These are phyloP conservation scores for Sicus ferrugineus DNA, from an alignment of 2,888 invertebrate species.

Conservation along the genomic window DNA sequence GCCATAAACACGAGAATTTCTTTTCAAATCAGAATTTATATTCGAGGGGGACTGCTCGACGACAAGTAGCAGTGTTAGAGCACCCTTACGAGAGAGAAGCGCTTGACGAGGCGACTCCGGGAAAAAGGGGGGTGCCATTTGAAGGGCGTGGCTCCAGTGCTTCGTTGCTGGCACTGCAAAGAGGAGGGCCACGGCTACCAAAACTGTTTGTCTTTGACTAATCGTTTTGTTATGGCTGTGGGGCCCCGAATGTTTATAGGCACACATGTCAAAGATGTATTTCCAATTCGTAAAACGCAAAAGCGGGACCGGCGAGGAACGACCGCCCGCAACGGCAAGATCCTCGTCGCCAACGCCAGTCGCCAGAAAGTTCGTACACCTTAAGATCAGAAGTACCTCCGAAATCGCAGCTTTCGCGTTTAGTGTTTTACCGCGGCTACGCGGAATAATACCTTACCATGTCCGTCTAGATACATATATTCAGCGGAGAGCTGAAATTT, in stretches of 20 bases:
- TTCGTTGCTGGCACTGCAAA: constrained; percentile 3
- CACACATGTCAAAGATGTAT: background rate
- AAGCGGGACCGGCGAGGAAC: constrained; percentile 3
- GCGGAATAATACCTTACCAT: too few species aligned
- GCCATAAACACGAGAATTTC: background rate
- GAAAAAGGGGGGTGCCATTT: background rate
- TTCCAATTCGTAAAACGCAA: background rate
- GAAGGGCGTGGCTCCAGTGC: background rate
- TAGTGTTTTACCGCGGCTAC: too few species aligned
- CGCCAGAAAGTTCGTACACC: background rate
- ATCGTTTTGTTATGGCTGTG: constrained; percentile 22
- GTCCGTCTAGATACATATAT: too few species aligned
- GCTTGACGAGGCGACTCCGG: background rate
- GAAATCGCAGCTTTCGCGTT: too few species aligned
- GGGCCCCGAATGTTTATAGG: background rate
- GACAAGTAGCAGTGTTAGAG: too few species aligned
- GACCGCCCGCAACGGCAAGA: background rate
- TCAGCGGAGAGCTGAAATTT: too few species aligned
- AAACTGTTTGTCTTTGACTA: background rate
- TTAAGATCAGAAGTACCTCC: background rate
- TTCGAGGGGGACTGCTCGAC: too few species aligned
- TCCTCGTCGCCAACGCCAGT: background rate
- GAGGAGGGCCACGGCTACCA: constrained; percentile 3
- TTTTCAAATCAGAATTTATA: too few species aligned
- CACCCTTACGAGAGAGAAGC: background rate